A percentile compares a stretch with the other conserved stretches of the same genome.
phyloP scores from a whole-genome alignment of 2,888 invertebrate species.

The Sinhomidia bicolor region DNA sequence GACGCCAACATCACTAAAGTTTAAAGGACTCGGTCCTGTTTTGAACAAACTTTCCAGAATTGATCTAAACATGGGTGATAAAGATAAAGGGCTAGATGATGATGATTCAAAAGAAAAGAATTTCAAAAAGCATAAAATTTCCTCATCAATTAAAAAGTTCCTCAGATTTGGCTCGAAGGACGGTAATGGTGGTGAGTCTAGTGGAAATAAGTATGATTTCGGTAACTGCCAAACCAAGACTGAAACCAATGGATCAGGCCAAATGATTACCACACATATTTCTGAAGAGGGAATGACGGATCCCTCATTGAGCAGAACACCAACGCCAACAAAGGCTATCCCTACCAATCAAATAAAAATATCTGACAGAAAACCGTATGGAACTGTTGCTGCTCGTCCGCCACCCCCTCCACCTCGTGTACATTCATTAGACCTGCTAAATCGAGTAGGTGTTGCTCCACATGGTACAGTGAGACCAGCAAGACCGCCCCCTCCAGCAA shows the following conservation, averaged over 20 bases:
- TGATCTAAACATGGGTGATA: constrained; percentile 67
- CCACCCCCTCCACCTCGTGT: constrained; percentile 80
- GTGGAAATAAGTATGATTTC: constrained; percentile 69
- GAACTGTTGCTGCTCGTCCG: constrained; percentile 70
- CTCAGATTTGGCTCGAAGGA: constrained; percentile 76
- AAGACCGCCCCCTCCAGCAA: constrained; percentile 79
- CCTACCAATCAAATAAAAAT: neutral
- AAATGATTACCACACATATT: constrained; percentile 59
- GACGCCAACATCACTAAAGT: constrained; percentile 79
- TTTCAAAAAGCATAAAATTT: constrained; percentile 78
- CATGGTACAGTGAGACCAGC: constrained; percentile 76
- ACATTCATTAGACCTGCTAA: constrained; percentile 78
- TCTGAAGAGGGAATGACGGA: constrained; percentile 62
- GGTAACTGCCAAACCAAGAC: constrained; percentile 66
- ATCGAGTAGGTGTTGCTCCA: constrained; percentile 73
- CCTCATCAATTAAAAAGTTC: constrained; percentile 79
- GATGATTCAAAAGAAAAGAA: constrained; percentile 74
- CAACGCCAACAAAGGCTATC: constrained; percentile 56
- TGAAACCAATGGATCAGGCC: constrained; percentile 52
- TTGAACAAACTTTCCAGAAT: constrained; percentile 79
- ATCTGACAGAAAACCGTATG: constrained; percentile 57
- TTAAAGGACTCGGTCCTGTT: constrained; percentile 78
- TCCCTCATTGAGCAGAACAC: constrained; percentile 57
- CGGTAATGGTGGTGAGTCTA: constrained; percentile 40
- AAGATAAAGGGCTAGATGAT: constrained; percentile 59